A percentile compares a stretch with the other conserved stretches of the same genome.
These are phyloP conservation scores for Philopotamus ludificatus DNA, from an alignment of 1,140 invertebrate genomes.

Conservation along the genomic window DNA sequence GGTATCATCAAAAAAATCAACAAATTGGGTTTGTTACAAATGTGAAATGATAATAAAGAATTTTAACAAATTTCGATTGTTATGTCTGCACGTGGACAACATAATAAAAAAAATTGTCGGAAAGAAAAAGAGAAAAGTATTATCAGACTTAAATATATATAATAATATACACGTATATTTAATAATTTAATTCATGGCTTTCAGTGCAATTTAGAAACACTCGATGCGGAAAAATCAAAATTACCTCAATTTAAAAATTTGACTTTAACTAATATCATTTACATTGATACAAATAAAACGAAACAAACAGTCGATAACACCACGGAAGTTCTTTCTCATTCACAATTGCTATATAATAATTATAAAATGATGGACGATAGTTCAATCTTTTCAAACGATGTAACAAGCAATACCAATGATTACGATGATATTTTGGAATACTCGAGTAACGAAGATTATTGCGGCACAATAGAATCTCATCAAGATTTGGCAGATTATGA, in stretches of 20 bases:
- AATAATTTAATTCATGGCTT: slow-evolving; percentile 6
- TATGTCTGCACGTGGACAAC: not conserved
- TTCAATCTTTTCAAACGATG: too few species aligned
- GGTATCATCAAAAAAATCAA: not conserved
- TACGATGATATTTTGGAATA: too few species aligned
- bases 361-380: too few species aligned
- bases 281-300: not conserved
- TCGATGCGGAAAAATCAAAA: not conserved
- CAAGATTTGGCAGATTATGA: not conserved
- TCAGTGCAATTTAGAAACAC: not conserved
- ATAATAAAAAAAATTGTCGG: slow-evolving; percentile 1
- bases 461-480: not conserved
- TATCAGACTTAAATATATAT: not conserved
- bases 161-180: not conserved
- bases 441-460: too few species aligned
- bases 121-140: not conserved
- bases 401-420: too few species aligned
- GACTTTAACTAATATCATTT: not conserved
- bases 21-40: slow-evolving; percentile 18
- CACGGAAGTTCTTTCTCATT: too few species aligned
- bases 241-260: not conserved
- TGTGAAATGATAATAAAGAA: slow-evolving; percentile 2
- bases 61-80: slow-evolving; percentile 2
- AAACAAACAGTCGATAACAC: not conserved
- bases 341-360: too few species aligned